Percentiles rank a stretch among this genome's conserved stretches.
Evolutionary conservation across 2,888 invertebrate genomes (phyloP).

Genomic region (Acleris literana): DNA sequence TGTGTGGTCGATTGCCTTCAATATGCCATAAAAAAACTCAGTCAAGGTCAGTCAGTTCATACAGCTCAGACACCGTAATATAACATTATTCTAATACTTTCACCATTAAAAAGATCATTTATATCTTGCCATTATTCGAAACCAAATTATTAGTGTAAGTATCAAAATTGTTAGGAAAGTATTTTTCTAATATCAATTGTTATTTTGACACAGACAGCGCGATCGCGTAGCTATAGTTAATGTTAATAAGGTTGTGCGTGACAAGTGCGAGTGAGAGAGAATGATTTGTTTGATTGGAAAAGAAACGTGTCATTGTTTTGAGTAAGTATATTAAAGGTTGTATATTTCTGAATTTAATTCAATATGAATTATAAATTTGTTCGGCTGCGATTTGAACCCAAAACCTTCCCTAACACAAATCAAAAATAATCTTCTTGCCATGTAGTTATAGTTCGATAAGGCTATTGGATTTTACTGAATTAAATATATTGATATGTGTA

Average conservation of each 20-base stretch:
- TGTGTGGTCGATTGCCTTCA: too few species aligned
- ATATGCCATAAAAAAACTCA: too few species aligned
- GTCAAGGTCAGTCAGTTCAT: too few species aligned
- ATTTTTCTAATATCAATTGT: not conserved
- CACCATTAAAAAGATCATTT: not conserved
- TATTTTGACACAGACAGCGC: constrained; percentile 34
- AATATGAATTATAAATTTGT: too few species aligned
- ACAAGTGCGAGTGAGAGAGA: constrained; percentile 52
- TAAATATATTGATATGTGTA: too few species aligned
- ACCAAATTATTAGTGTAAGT: constrained; percentile 26
- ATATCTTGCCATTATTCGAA: constrained; percentile 32
- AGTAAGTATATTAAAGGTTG: not conserved
- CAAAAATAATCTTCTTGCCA: too few species aligned
- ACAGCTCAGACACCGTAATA: too few species aligned
- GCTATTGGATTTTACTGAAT: too few species aligned
- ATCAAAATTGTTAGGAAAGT: not conserved
- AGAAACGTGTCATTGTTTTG: constrained; percentile 20
- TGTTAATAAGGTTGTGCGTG: constrained; percentile 66
- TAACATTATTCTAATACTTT: not conserved
- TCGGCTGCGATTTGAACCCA: too few species aligned
- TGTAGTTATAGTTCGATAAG: too few species aligned
- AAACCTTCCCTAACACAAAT: too few species aligned
- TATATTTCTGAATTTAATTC: too few species aligned
- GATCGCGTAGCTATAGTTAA: constrained; percentile 52
- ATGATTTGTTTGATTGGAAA: constrained; percentile 39